Base-by-base conservation (phyloP, 2,888 invertebrate species). In the Taphrorychus bicolor region DNA sequence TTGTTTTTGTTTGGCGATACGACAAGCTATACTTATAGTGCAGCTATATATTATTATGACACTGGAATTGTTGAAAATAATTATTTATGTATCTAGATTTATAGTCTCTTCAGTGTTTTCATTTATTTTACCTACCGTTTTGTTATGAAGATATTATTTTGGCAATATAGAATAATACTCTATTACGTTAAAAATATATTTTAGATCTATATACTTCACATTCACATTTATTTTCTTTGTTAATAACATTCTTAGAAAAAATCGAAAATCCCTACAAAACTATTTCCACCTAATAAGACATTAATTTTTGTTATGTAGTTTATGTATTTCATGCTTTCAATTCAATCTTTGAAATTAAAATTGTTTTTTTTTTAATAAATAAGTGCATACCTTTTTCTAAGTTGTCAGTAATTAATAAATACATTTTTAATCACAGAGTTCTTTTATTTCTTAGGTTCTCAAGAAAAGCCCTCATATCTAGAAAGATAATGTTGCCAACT, bases 391-490 rank as follows among this genome's bases (percentile, higher is more conserved):
- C 72, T 78, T 80, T 81, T 80, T 80, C 79, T 81, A 81, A 81
- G 75, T 80, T 81, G 81, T 81, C 80, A 80, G 79, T 80, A 80
- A 80, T 78, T 78, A 80, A 79, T 80, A 80, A 79, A 70, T 51
- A 60, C 64, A 60, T 65, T 68, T 70, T 65, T 60, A 57, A 57
- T 14, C 11, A 45, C 2, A 42, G 4, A 45, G 2, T 45, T 45
- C 5, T 4, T 16, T 14, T 32, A 7, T 32, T 32, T 32, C 11
- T 32, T 32, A 32, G 32, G n/a, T n/a, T n/a, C n/a, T n/a, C n/a
- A n/a, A n/a, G n/a, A n/a, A n/a, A n/a, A n/a, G n/a, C n/a, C n/a
- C n/a, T n/a, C n/a, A n/a, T n/a, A n/a, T n/a, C n/a, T n/a, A n/a
- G n/a, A n/a, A n/a, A n/a, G n/a, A n/a, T n/a, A n/a, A n/a, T n/a